Evolutionary conservation across 2,113 vertebrate species (phyloP), one percentile per base, ranked within the genome.

Genomic region (Todiramphus saurophagus): DNA sequence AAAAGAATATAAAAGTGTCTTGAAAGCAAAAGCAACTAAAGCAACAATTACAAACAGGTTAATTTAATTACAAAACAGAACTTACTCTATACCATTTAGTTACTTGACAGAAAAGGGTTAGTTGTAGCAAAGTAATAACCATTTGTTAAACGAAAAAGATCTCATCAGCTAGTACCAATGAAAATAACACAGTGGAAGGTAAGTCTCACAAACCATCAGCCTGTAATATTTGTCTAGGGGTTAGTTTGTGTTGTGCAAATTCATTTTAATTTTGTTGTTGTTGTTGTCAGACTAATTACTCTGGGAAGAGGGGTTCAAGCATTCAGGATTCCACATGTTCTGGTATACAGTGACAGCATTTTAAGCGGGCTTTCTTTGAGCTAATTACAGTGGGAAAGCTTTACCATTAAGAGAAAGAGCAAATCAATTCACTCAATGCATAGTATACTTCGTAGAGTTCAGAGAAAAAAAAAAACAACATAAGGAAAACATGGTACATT

Each of bases 11-110:
- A 97, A 98, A 98, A 97, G 91, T 95, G 75, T 91, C 85, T 92
- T n/a, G 76, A 97, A 96, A 97, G 96, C 90, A 97, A 98, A 97
- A 92, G 86, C 76, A 98, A 98, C 90, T 50, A 90, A 98, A 98
- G 96, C 96, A 84, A 97, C 92, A 92, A 76, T 95, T 97, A 98
- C 97, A 98, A 98, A 98, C 90, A 97, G 87, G 97, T 96, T 96
- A 95, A 95, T 96, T 97, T 94, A 89, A 94, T 98, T 98, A 98
- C 97, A 98, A 97, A 97, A 94, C 98, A 98, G 95, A 97, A 98
- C 96, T 94, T 19, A 79, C 69, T 97, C 95, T 95, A 94, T 96
- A 93, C 93, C 95, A 96, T 90, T 96, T 78, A 95, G 85, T 96
- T 93, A 97, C 89, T 97, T 88, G 97, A 98, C 97, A 98, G 94